Percentiles rank a stretch among this genome's conserved stretches.
Evolutionary conservation across 2,888 invertebrate species (phyloP).

Genomic region (Elmis aenea): DNA sequence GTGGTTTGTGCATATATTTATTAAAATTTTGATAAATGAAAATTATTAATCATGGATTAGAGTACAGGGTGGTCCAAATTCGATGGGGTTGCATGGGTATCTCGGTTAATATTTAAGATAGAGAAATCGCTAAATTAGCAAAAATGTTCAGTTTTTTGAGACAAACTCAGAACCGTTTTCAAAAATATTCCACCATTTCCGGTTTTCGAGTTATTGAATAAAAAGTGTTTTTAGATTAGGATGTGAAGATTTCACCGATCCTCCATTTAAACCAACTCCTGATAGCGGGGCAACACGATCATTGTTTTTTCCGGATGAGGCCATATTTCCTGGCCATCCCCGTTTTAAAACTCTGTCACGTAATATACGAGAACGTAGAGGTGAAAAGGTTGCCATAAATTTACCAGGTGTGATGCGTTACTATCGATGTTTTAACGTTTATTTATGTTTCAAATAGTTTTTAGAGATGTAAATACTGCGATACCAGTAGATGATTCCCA

Average conservation of each 20-base stretch:
- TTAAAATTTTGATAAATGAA: too few species aligned
- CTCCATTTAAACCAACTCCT: slow-evolving; percentile 67
- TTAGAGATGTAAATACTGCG: slow-evolving; percentile 80
- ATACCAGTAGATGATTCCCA: slow-evolving; percentile 76
- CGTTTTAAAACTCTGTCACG: slow-evolving; percentile 87
- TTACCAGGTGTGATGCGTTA: slow-evolving; percentile 69
- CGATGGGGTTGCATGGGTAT: too few species aligned
- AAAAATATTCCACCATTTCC: background rate
- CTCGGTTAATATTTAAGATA: too few species aligned
- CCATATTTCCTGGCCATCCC: slow-evolving; percentile 92
- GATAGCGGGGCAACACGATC: slow-evolving; percentile 73
- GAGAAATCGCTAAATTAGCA: too few species aligned
- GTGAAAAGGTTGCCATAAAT: slow-evolving; percentile 94
- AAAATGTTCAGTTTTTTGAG: too few species aligned
- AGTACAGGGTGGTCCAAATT: too few species aligned
- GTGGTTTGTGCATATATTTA: too few species aligned
- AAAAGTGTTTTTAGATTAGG: slow-evolving; percentile 61
- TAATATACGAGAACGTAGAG: slow-evolving; percentile 87
- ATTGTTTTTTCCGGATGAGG: slow-evolving; percentile 91
- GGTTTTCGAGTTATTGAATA: background rate
- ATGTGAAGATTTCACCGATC: slow-evolving; percentile 81
- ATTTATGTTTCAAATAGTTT: slow-evolving; percentile 58
- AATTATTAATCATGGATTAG: too few species aligned
- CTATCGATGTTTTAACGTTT: background rate
- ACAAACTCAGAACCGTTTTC: background rate